These are phyloP conservation scores for Sinhomidia bicolor DNA, from an alignment of 2,888 invertebrate species.

Conservation along the genomic window DNA sequence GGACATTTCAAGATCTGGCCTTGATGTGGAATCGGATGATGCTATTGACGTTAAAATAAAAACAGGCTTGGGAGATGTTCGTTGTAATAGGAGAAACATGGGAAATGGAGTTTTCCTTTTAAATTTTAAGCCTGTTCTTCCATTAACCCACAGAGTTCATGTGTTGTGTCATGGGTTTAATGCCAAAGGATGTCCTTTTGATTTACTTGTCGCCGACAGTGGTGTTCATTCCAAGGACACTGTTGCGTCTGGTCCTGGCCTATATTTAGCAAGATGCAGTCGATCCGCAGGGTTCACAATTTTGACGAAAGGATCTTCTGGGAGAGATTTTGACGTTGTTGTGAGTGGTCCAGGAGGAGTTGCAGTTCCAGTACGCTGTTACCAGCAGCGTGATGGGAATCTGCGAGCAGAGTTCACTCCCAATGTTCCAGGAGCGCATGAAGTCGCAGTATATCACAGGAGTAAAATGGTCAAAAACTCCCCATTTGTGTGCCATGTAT, in stretches of 20 bases:
- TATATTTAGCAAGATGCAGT: conserved; percentile 78
- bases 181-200: conserved; percentile 81
- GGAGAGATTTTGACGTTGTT: conserved; percentile 93
- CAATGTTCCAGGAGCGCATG: conserved; percentile 82
- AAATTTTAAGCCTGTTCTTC: conserved; percentile 92
- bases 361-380: conserved; percentile 94
- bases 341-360: conserved; percentile 89
- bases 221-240: conserved; percentile 79
- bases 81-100: conserved; percentile 89
- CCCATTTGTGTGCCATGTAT: conserved; percentile 96
- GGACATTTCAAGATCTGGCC: conserved; percentile 90
- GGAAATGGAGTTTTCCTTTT: conserved; percentile 90
- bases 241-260: conserved; percentile 78
- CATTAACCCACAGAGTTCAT: conserved; percentile 93
- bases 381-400: conserved; percentile 97
- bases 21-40: conserved; percentile 84
- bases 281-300: conserved; percentile 80
- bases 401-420: conserved; percentile 93
- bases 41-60: conserved; percentile 90
- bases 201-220: conserved; percentile 78
- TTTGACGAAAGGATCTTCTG: conserved; percentile 82
- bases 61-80: conserved; percentile 91
- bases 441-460: conserved; percentile 93
- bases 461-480: conserved; percentile 95
- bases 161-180: conserved; percentile 94